These are phyloP conservation scores for Margarornis squamiger DNA, from an alignment of 2,797 vertebrate species.

Conservation along the genomic window DNA sequence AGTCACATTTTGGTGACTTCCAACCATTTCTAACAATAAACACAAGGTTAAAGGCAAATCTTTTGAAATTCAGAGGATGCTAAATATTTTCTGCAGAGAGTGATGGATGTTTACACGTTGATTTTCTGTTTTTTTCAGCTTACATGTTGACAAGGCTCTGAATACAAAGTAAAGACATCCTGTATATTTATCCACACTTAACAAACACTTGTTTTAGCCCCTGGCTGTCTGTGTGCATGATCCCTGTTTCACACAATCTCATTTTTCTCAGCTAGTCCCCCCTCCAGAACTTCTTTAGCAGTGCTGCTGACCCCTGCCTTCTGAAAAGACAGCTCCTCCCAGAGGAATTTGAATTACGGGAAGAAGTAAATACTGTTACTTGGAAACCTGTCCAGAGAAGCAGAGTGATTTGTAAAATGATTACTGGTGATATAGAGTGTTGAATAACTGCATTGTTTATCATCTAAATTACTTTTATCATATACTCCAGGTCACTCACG, in stretches of 20 bases:
- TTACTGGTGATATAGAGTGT: not conserved
- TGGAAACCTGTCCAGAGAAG: not conserved
- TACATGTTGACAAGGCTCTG: not conserved
- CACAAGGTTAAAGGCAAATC: not conserved
- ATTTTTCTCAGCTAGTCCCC: not conserved
- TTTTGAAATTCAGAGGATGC: not conserved
- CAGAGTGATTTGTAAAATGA: constrained; percentile 1
- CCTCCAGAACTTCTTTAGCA: not conserved
- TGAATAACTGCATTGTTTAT: constrained; percentile 10
- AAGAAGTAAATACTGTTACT: not conserved
- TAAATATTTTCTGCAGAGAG: not conserved
- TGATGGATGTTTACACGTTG: not conserved
- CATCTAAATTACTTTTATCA: constrained; percentile 25
- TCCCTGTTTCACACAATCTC: not conserved
- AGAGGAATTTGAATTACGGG: not conserved
- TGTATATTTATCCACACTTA: not conserved
- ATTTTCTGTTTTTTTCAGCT: not conserved
- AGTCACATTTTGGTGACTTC: not conserved
- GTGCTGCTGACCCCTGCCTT: not conserved
- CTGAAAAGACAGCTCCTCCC: not conserved
- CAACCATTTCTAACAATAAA: not conserved
- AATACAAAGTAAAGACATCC: not conserved
- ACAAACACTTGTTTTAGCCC: not conserved
- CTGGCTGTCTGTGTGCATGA: not conserved
- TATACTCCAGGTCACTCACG: not conserved